These are phyloP conservation scores for Diphyllodes magnificus DNA, from an alignment of 2,113 vertebrate species.

Conservation along the genomic window DNA sequence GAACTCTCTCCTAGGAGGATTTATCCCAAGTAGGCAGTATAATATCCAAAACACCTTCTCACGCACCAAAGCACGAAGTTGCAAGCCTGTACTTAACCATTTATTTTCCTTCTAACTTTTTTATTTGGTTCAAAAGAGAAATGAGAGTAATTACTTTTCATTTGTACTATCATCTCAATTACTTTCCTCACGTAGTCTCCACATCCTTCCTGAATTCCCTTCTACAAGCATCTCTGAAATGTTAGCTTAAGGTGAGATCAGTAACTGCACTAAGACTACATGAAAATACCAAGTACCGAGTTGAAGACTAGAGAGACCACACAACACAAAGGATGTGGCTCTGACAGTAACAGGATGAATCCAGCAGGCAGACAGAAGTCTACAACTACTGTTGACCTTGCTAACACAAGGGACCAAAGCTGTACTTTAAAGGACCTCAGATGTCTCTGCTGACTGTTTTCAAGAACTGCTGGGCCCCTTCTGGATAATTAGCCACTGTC, in stretches of 20 bases:
- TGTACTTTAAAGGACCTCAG: constrained; percentile 1
- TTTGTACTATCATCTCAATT: background rate
- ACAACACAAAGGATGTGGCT: background rate
- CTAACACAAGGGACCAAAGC: background rate
- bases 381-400: constrained; percentile 21
- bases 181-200: background rate
- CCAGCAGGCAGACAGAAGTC: background rate
- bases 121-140: background rate
- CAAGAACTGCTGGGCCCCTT: background rate
- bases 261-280: background rate
- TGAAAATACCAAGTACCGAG: background rate
- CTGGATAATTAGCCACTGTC: constrained; percentile 11
- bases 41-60: background rate
- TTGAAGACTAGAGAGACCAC: background rate
- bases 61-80: background rate
- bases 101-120: background rate
- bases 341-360: background rate
- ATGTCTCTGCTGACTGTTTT: background rate
- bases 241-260: background rate
- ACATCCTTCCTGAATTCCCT: background rate
- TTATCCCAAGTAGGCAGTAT: background rate
- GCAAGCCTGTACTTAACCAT: background rate
- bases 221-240: background rate
- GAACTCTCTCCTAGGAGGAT: background rate
- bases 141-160: background rate